Conservation (phyloP, 2,797 vertebrate species). For the Propithecus deckenii region DNA sequence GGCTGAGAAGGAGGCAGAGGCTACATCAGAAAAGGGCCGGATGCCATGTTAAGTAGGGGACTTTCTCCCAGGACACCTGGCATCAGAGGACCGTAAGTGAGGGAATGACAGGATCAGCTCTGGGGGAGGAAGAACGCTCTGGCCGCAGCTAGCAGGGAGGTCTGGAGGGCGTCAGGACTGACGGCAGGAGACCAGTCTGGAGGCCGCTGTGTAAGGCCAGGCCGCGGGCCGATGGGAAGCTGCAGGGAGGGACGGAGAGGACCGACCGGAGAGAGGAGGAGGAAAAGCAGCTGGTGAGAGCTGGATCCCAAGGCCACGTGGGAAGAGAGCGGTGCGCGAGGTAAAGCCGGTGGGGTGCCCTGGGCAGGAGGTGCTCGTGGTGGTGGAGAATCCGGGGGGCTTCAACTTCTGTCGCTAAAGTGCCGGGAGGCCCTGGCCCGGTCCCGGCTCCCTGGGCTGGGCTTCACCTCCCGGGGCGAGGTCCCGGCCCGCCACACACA, state of each 20-base stretch:
- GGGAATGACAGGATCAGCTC: neutral
- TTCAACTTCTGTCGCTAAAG: neutral
- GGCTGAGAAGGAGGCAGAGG: neutral
- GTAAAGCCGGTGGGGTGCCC: neutral
- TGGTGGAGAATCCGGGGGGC: neutral
- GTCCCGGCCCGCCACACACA: neutral
- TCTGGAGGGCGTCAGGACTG: fast-evolving
- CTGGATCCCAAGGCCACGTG: too few relatives aligned
- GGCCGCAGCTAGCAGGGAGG: fast-evolving
- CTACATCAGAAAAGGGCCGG: too few relatives aligned
- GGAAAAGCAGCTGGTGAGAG: neutral
- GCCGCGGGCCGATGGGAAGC: neutral
- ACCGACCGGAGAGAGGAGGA: too few relatives aligned
- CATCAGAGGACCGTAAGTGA: too few relatives aligned
- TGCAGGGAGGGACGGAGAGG: neutral
- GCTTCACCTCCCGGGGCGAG: neutral
- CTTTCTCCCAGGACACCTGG: neutral
- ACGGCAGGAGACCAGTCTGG: neutral
- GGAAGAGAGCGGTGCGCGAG: neutral
- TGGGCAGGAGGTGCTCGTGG: too few relatives aligned
- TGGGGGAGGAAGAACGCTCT: neutral
- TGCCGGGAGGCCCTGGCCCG: too few relatives aligned
- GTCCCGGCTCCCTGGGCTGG: neutral
- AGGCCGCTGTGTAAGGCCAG: neutral
- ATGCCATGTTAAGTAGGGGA: too few relatives aligned